A percentile compares a stretch with the other conserved stretches of the same genome.
Evolutionary conservation across 64 coral and sea anemone species (phyloP).

Genomic region (Porites lutea): DNA sequence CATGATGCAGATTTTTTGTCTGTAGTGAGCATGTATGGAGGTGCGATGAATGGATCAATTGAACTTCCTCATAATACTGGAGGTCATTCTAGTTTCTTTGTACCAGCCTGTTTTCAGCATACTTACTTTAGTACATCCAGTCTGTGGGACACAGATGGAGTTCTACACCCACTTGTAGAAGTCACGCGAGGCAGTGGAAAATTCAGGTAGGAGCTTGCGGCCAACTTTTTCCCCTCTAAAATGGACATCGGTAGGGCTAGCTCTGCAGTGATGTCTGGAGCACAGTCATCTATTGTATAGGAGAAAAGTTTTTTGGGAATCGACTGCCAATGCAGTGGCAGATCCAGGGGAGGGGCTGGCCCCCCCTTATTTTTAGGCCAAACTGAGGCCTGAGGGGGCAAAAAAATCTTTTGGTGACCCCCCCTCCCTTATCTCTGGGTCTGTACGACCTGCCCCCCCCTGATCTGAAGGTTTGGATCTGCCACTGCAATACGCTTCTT

Average conservation of each 20-base stretch:
- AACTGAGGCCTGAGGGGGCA: no score
- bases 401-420: no score
- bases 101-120: constrained; percentile 77
- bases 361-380: no score
- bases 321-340: no score
- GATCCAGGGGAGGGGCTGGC: no score
- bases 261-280: not conserved
- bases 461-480: no score
- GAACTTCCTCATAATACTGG: not conserved
- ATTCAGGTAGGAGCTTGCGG: constrained; percentile 52
- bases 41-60: constrained; percentile 71
- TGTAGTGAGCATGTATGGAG: constrained; percentile 74
- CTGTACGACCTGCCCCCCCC: no score
- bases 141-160: constrained; percentile 55
- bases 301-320: no score
- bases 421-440: no score
- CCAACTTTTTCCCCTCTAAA: not conserved
- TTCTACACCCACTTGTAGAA: constrained; percentile 55
- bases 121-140: constrained; percentile 70
- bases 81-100: constrained; percentile 40
- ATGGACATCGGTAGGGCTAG: no score
- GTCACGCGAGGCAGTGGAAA: constrained; percentile 58
- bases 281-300: no score
- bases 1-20: constrained; percentile 59
- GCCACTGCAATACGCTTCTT: no score